Percentiles rank a stretch among this genome's conserved stretches.
Evolutionary conservation across 2,888 invertebrate species (phyloP).

Genomic region (Flexamia atlantica): DNA sequence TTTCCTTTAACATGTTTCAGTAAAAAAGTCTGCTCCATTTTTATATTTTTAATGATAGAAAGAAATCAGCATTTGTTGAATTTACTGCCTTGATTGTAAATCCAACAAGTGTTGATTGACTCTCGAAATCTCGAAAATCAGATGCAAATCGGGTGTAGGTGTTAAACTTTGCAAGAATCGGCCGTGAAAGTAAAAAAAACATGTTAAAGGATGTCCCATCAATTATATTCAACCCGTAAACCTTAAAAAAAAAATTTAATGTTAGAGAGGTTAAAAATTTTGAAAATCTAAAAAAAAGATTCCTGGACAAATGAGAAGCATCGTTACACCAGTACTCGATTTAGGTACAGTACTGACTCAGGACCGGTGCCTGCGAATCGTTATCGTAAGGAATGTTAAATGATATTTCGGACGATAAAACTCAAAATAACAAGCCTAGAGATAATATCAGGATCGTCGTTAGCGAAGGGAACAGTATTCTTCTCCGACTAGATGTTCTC

Average conservation of each 20-base stretch:
- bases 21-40: background rate
- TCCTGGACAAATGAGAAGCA: background rate
- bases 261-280: background rate
- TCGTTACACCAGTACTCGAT: constrained; percentile 20
- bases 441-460: background rate
- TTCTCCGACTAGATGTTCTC: constrained; percentile 39
- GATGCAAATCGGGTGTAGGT: too few relatives aligned
- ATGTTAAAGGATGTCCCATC: background rate
- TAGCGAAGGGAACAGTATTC: constrained; percentile 41
- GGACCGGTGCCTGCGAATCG: constrained; percentile 1
- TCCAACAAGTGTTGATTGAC: constrained; percentile 11
- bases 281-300: background rate
- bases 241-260: background rate
- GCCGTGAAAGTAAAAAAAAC: background rate
- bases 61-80: background rate
- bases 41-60: background rate
- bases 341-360: constrained; percentile 33
- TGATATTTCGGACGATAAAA: constrained; percentile 5
- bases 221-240: background rate
- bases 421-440: constrained; percentile 11
- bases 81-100: constrained; percentile 42
- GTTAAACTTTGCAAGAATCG: background rate
- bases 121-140: background rate
- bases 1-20: background rate
- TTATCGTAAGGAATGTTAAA: constrained; percentile 31